These are phyloP conservation scores for Aquatica leii DNA, from an alignment of 2,888 invertebrate species.

Conservation along the genomic window DNA sequence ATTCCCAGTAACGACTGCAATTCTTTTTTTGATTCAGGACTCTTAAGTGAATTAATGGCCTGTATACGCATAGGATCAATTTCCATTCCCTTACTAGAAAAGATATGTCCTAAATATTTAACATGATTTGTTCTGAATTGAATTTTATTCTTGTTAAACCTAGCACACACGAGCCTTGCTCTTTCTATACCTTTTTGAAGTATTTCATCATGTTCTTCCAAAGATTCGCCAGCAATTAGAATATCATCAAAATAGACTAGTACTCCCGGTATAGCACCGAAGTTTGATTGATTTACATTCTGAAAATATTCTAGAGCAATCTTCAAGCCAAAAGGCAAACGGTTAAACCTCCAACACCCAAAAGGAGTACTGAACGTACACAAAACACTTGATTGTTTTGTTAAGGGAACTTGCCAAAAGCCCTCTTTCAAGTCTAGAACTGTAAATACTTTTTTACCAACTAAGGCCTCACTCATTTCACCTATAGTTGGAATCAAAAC, in stretches of 20 bases:
- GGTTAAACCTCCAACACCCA: conserved; percentile 43
- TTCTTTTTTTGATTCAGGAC: conserved; percentile 31
- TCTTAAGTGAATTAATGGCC: conserved; percentile 31
- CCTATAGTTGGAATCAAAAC: conserved; percentile 16
- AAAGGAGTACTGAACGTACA: conserved; percentile 48
- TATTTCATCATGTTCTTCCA: conserved; percentile 43
- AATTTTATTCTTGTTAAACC: conserved; percentile 48
- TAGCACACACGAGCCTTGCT: conserved; percentile 43
- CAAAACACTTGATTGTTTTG: conserved; percentile 14
- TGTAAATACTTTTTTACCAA: conserved; percentile 18
- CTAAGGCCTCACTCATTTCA: conserved; percentile 12
- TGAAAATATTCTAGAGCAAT: conserved; percentile 49
- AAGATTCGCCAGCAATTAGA: conserved; percentile 27
- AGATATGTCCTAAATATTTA: conserved; percentile 46
- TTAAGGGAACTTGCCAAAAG: conserved; percentile 24
- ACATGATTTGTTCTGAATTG: conserved; percentile 41
- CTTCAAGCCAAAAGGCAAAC: conserved; percentile 36
- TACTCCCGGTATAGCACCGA: conserved; percentile 49
- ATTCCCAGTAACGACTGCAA: conserved; percentile 33
- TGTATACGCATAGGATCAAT: conserved; percentile 28
- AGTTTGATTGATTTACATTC: conserved; percentile 48
- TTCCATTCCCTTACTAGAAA: conserved; percentile 30
- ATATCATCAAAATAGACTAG: conserved; percentile 52
- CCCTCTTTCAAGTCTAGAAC: conserved; percentile 27
- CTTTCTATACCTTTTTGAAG: conserved; percentile 18